Percentiles rank a stretch among this genome's conserved stretches.
phyloP scores from a whole-genome alignment of 2,888 invertebrate species.

The Athripsodes cinereus region DNA sequence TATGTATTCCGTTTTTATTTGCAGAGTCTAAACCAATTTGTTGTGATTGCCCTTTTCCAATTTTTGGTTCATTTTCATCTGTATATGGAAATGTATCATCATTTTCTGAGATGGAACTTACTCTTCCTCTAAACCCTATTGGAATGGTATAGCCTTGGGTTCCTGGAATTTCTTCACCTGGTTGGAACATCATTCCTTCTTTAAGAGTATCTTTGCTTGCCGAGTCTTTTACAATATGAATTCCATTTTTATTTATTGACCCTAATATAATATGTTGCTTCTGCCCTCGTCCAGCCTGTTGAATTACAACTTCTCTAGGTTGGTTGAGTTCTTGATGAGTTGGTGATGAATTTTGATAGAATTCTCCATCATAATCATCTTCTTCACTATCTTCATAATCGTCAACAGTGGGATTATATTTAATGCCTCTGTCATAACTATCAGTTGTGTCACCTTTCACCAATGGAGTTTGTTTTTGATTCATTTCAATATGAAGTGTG shows the following conservation, averaged over 20 bases:
- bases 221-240: slow-evolving; percentile 55
- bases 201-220: slow-evolving; percentile 42
- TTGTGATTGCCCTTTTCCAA: slow-evolving; percentile 53
- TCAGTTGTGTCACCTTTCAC: slow-evolving; percentile 31
- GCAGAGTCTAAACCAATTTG: slow-evolving; percentile 55
- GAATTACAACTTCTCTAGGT: slow-evolving; percentile 39
- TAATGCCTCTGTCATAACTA: slow-evolving; percentile 41
- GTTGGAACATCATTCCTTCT: slow-evolving; percentile 54
- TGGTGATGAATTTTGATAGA: slow-evolving; percentile 37
- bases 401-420: slow-evolving; percentile 35
- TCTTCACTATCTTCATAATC: slow-evolving; percentile 48
- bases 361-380: slow-evolving; percentile 56
- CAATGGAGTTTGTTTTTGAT: slow-evolving; percentile 6
- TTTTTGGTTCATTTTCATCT: slow-evolving; percentile 47
- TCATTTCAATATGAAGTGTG: not conserved
- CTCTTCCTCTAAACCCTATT: slow-evolving; percentile 60
- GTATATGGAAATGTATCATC: slow-evolving; percentile 53
- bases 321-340: slow-evolving; percentile 37
- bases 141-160: slow-evolving; percentile 63
- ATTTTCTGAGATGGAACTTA: slow-evolving; percentile 57
- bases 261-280: slow-evolving; percentile 60
- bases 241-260: slow-evolving; percentile 52
- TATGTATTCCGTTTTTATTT: slow-evolving; percentile 52
- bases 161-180: slow-evolving; percentile 62
- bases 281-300: slow-evolving; percentile 48